These are phyloP conservation scores for Orchesella flavescens DNA, from an alignment of 2,888 invertebrate species.

Conservation along the genomic window DNA sequence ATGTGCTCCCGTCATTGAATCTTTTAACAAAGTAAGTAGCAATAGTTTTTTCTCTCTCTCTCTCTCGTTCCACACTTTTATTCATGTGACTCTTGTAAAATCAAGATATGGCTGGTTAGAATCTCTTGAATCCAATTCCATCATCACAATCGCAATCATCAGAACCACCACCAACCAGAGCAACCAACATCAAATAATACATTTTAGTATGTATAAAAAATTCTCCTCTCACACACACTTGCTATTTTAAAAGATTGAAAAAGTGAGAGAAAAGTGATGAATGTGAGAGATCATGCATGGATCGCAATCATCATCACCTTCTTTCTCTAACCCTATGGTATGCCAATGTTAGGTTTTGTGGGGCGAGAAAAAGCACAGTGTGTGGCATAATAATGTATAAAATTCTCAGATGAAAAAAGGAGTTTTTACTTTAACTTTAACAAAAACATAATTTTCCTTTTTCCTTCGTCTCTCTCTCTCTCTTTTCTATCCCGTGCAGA, in stretches of 20 bases:
- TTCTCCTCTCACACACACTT: background rate
- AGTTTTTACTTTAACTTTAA: background rate
- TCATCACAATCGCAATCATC: too few relatives aligned
- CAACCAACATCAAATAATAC: background rate
- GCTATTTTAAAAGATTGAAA: constrained; percentile 26
- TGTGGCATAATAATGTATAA: constrained; percentile 19
- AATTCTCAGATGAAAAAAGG: constrained; percentile 2
- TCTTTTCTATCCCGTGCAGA: background rate
- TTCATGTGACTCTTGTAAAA: background rate
- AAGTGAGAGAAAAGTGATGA: constrained; percentile 6
- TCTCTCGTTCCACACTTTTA: background rate
- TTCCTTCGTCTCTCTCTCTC: background rate
- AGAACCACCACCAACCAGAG: background rate
- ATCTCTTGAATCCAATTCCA: background rate
- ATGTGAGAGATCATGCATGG: constrained; percentile 10
- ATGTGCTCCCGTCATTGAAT: too few relatives aligned
- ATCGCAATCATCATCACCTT: constrained; percentile 14
- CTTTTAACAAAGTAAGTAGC: background rate
- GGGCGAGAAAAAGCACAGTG: constrained; percentile 11
- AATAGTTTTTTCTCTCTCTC: background rate
- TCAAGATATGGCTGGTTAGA: constrained; percentile 11
- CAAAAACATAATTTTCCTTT: constrained; percentile 42
- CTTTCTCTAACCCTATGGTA: background rate
- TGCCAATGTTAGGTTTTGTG: background rate
- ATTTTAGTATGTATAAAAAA: background rate